These are phyloP conservation scores for Oreochromis tanganicae DNA, from an alignment of 2,113 vertebrate genomes.

Conservation along the genomic window DNA sequence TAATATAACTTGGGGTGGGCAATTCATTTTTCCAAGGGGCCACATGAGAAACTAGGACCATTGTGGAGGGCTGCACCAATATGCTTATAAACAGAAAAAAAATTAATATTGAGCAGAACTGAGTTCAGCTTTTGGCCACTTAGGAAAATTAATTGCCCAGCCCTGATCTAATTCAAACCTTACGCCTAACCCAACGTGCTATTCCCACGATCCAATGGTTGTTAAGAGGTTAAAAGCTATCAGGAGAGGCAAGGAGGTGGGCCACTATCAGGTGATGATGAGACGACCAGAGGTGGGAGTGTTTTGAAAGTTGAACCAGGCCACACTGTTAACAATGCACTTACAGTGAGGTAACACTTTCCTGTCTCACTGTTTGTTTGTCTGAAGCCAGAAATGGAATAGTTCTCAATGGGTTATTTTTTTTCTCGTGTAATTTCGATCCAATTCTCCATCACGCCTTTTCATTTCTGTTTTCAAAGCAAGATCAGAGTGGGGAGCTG, in stretches of 20 bases:
- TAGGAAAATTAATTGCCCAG: not conserved
- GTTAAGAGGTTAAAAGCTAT: not conserved
- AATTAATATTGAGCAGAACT: not conserved
- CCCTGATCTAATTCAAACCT: not conserved
- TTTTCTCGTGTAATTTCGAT: not conserved
- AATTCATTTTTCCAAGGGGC: not conserved
- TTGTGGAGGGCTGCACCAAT: not conserved
- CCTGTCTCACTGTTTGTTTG: conserved; percentile 23
- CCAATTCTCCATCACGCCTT: not conserved
- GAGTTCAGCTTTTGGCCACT: not conserved
- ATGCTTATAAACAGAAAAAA: not conserved
- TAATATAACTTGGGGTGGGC: not conserved
- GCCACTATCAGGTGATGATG: conserved; percentile 19
- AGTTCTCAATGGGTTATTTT: not conserved
- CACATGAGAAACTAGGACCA: not conserved
- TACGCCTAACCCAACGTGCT: not conserved
- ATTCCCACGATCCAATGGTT: not conserved
- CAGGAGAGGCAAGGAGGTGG: not conserved
- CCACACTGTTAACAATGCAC: conserved; percentile 27
- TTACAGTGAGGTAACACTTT: not conserved
- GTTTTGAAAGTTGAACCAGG: not conserved
- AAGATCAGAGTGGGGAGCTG: conserved; percentile 40
- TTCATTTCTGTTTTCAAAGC: conserved; percentile 57
- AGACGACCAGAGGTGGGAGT: not conserved
- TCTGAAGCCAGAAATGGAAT: not conserved